phyloP scores from a whole-genome alignment of 2,888 invertebrate genomes.

The Andrena minutula region DNA sequence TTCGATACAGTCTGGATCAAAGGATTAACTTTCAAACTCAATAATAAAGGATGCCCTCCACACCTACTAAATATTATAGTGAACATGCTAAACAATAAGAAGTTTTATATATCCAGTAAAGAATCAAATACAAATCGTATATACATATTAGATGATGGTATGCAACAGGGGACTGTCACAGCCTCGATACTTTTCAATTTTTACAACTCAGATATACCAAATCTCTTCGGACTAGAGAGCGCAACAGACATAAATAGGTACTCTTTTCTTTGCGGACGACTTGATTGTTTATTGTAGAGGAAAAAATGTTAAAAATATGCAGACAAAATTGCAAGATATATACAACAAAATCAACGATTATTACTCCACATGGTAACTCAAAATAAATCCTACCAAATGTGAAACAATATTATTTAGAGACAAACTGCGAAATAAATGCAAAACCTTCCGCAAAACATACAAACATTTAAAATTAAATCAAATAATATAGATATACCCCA shows the following conservation, averaged over 20 bases:
- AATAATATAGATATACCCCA: no score
- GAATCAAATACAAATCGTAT: fast-evolving
- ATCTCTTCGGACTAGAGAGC: fast-evolving
- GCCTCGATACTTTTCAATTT: neutral
- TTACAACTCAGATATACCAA: neutral
- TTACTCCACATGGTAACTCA: neutral
- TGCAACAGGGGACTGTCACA: neutral
- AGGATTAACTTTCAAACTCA: no score
- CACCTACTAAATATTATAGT: neutral
- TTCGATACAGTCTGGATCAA: no score
- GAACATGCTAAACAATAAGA: neutral
- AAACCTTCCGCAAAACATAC: neutral
- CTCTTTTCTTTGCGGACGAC: neutral
- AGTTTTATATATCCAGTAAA: fast-evolving
- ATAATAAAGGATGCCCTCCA: neutral
- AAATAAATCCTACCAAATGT: neutral
- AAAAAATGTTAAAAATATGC: no score
- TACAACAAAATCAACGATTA: neutral
- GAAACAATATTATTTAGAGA: neutral
- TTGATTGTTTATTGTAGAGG: no score
- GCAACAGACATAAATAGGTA: neutral
- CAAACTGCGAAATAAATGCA: neutral
- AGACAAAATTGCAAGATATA: neutral
- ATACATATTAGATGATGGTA: fast-evolving
- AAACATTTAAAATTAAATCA: no score